Percentiles rank a stretch among this genome's conserved stretches.
These are phyloP conservation scores for Euproctis similis DNA, from an alignment of 2,888 invertebrate species.

Conservation along the genomic window DNA sequence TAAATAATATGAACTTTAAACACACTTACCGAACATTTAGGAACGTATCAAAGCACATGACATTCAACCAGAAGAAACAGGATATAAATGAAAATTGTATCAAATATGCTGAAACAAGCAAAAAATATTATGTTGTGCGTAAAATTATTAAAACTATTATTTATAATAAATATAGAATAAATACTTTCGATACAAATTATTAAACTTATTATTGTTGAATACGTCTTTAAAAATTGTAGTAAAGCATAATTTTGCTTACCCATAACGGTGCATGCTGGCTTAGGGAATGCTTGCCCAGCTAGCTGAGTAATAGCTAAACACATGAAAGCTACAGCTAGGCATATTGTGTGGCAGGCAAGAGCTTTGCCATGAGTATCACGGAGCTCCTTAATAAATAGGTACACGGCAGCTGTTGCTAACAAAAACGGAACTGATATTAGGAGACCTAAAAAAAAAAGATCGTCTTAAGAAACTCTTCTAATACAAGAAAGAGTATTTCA, in stretches of 20 bases:
- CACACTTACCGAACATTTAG: conserved; percentile 75
- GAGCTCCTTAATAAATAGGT: conserved; percentile 67
- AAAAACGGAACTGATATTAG: conserved; percentile 72
- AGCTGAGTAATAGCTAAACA: conserved; percentile 74
- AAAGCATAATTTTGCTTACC: conserved; percentile 34
- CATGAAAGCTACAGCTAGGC: conserved; percentile 71
- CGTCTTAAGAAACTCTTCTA: no score
- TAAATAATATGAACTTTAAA: no score
- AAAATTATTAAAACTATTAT: no score
- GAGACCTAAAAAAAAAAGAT: conserved; percentile 41
- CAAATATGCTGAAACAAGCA: conserved; percentile 74
- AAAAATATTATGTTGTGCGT: no score
- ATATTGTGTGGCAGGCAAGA: conserved; percentile 73
- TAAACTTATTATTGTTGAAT: no score
- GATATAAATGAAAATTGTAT: conserved; percentile 80
- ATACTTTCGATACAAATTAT: no score
- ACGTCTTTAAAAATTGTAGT: no score
- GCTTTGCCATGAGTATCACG: conserved; percentile 75
- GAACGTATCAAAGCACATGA: conserved; percentile 81
- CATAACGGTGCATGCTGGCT: conserved; percentile 63
- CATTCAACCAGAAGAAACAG: conserved; percentile 81
- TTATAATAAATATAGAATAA: no score
- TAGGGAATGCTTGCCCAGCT: conserved; percentile 63
- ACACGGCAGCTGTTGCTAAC: conserved; percentile 63
- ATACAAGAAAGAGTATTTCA: no score